Conservation (phyloP, 2,888 invertebrate species). For the Pseudanteris insignis region DNA sequence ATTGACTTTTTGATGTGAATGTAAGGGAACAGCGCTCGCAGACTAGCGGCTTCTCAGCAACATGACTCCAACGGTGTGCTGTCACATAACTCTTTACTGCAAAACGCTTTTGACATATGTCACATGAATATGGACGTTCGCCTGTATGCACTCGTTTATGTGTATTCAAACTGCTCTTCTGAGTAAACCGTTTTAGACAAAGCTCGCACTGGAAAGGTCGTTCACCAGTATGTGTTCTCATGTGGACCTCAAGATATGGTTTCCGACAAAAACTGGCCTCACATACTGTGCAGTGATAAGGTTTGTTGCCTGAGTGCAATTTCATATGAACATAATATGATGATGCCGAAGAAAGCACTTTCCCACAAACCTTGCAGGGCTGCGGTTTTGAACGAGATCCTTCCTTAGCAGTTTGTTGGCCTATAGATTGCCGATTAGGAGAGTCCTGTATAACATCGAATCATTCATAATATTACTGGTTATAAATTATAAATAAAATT, state of each 20-base stretch:
- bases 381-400: slow-evolving; percentile 75
- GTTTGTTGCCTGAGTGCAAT: slow-evolving; percentile 82
- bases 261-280: slow-evolving; percentile 83
- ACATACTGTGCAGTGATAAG: slow-evolving; percentile 80
- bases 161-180: slow-evolving; percentile 83
- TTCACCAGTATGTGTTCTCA: slow-evolving; percentile 83
- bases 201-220: slow-evolving; percentile 79
- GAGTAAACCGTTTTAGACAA: slow-evolving; percentile 81
- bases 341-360: slow-evolving; percentile 73
- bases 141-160: slow-evolving; percentile 85
- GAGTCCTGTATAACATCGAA: too few species aligned
- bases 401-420: slow-evolving; percentile 62
- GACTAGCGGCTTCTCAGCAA: slow-evolving; percentile 78
- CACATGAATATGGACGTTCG: slow-evolving; percentile 81
- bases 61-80: slow-evolving; percentile 83
- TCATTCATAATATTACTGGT: too few species aligned
- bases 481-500: too few species aligned
- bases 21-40: slow-evolving; percentile 79
- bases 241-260: slow-evolving; percentile 82
- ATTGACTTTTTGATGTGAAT: slow-evolving; percentile 79
- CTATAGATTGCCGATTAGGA: slow-evolving; percentile 61
- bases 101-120: slow-evolving; percentile 82
- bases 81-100: slow-evolving; percentile 84
- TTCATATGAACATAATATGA: slow-evolving; percentile 87
- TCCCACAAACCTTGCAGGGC: slow-evolving; percentile 73